phyloP scores from a whole-genome alignment of 2,113 vertebrate species.

The Prinia subflava region DNA sequence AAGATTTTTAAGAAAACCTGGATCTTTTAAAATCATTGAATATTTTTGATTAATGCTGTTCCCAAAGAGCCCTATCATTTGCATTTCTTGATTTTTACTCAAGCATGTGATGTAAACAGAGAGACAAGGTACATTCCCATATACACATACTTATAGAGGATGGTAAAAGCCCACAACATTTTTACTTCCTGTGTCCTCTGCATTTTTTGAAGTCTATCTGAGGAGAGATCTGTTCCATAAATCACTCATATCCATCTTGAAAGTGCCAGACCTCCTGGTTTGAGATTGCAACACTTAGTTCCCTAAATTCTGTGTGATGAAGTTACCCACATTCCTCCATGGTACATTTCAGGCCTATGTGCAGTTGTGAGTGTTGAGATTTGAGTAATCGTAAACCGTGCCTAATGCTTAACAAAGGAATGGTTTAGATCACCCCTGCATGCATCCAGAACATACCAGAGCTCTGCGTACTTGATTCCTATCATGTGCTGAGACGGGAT shows the following conservation, averaged over 20 bases:
- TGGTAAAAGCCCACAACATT: background rate
- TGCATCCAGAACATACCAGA: background rate
- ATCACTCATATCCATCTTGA: background rate
- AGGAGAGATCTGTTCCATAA: background rate
- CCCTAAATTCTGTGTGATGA: background rate
- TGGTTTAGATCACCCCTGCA: background rate
- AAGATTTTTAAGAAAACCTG: background rate
- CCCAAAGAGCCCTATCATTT: background rate
- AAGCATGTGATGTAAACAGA: background rate
- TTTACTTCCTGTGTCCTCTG: background rate
- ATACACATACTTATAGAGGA: background rate
- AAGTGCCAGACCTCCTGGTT: background rate
- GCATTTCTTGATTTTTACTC: background rate
- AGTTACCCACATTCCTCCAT: background rate
- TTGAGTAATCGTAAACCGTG: background rate
- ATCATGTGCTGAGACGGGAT: background rate
- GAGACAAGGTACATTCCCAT: background rate
- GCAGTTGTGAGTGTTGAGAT: background rate
- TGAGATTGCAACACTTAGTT: background rate
- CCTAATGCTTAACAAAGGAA: background rate
- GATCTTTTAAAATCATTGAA: background rate
- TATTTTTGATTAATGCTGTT: background rate
- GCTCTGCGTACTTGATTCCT: rapidly evolving
- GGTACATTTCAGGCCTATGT: background rate
- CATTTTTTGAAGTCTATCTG: background rate